Percentiles rank a stretch among this genome's conserved stretches.
phyloP scores from a whole-genome alignment of 2,888 invertebrate genomes.

The Andrena trimmerana region DNA sequence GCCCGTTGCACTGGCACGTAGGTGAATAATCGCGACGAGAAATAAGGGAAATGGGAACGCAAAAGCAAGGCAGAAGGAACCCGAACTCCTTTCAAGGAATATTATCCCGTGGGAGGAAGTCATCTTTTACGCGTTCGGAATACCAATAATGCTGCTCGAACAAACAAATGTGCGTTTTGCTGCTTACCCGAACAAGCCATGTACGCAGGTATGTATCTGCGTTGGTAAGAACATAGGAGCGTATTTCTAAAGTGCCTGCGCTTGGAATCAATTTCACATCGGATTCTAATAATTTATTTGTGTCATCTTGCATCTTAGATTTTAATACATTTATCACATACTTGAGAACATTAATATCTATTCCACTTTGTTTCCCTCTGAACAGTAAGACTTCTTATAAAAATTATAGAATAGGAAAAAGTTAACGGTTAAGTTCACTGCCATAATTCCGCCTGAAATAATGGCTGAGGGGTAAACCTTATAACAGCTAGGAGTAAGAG shows the following conservation, averaged over 20 bases:
- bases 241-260: not conserved
- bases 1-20: slow-evolving; percentile 20
- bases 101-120: slow-evolving; percentile 79
- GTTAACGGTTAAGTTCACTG: slow-evolving; percentile 88
- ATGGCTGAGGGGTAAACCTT: too few relatives aligned
- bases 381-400: slow-evolving; percentile 87
- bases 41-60: slow-evolving; percentile 20
- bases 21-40: slow-evolving; percentile 54
- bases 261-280: not conserved
- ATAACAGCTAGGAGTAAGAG: not conserved
- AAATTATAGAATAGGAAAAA: slow-evolving; percentile 90
- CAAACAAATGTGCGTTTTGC: slow-evolving; percentile 77
- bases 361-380: not conserved
- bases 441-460: slow-evolving; percentile 78
- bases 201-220: slow-evolving; percentile 43
- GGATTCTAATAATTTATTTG: too few relatives aligned
- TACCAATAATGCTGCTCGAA: slow-evolving; percentile 75
- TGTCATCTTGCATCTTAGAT: not conserved
- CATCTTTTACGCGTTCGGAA: slow-evolving; percentile 81
- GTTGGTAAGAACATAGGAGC: not conserved
- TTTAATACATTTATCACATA: not conserved
- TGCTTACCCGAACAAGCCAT: slow-evolving; percentile 39
- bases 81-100: slow-evolving; percentile 72
- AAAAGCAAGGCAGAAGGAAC: slow-evolving; percentile 37
- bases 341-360: not conserved